Conservation (phyloP, 2,888 invertebrate species). For the Drosophila sordidula region DNA sequence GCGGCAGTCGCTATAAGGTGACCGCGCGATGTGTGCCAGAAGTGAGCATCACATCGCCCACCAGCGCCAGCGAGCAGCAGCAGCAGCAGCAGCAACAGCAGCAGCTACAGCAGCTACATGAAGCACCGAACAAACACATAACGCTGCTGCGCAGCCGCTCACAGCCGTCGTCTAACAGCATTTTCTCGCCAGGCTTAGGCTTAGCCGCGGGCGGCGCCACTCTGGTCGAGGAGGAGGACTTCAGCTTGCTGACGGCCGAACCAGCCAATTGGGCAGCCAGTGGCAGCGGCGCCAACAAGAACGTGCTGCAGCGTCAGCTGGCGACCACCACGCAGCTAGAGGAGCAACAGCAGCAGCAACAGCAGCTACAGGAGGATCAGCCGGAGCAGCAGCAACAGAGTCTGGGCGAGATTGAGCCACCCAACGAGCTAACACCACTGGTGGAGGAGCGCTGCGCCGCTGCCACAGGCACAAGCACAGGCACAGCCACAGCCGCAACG, state of each 20-base stretch:
- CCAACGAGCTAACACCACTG: conserved; percentile 80
- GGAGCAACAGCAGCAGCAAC: conserved; percentile 35
- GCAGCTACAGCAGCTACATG: conserved; percentile 43
- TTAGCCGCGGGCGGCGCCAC: conserved; percentile 69
- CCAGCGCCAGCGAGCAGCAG: conserved; percentile 53
- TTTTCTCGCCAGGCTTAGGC: conserved; percentile 82
- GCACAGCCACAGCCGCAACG: conserved; percentile 20
- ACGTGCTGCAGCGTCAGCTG: conserved; percentile 80
- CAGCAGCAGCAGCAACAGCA: conserved; percentile 34
- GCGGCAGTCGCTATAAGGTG: conserved; percentile 84
- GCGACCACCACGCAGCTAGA: conserved; percentile 66
- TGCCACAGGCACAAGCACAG: conserved; percentile 36
- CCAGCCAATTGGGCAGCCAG: conserved; percentile 26
- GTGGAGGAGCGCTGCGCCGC: conserved; percentile 59
- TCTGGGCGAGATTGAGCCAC: conserved; percentile 56
- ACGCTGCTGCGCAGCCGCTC: conserved; percentile 76
- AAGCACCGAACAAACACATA: conserved; percentile 71
- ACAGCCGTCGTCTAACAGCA: conserved; percentile 81
- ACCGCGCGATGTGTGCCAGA: conserved; percentile 85
- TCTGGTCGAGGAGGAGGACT: conserved; percentile 83
- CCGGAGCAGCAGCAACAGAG: conserved; percentile 44
- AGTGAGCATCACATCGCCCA: conserved; percentile 84
- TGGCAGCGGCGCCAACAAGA: conserved; percentile 62
- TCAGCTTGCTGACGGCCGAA: conserved; percentile 76
- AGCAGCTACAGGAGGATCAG: conserved; percentile 5